Percentiles rank a stretch among this genome's conserved stretches.
phyloP scores from a whole-genome alignment of 2,113 vertebrate species.

The Bubalus kerabau region DNA sequence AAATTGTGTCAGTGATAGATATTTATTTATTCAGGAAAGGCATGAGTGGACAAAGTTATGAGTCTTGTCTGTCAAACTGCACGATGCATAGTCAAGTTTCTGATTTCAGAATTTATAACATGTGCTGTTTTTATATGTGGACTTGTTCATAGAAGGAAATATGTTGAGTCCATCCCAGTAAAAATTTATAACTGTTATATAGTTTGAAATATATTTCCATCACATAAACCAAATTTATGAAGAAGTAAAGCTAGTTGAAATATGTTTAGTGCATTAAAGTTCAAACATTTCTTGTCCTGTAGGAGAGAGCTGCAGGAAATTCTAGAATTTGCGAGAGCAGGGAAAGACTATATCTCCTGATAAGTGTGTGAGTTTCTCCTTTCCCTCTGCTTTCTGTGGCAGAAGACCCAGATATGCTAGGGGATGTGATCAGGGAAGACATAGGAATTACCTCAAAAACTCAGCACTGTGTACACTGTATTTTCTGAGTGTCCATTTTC shows the following conservation, averaged over 20 bases:
- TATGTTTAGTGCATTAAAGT: background rate
- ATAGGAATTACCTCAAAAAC: background rate
- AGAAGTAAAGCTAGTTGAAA: conserved; percentile 2
- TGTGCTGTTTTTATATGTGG: conserved; percentile 37
- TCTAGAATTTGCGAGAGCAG: background rate
- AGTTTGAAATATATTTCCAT: background rate
- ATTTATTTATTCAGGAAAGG: conserved; percentile 57
- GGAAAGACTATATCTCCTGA: background rate
- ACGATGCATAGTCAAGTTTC: conserved; percentile 33
- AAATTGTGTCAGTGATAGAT: conserved; percentile 23
- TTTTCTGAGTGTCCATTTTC: background rate
- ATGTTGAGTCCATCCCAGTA: background rate
- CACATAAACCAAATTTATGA: background rate
- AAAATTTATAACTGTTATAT: background rate
- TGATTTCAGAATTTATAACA: conserved; percentile 47
- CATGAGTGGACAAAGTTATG: conserved; percentile 30
- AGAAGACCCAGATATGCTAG: background rate
- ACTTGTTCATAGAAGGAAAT: conserved; percentile 61
- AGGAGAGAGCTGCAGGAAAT: background rate
- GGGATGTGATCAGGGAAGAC: background rate
- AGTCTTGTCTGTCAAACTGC: conserved; percentile 6
- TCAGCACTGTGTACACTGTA: background rate
- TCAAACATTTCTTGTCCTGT: background rate
- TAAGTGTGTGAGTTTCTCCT: background rate
- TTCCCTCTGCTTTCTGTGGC: background rate